Base-by-base conservation (phyloP, 2,888 invertebrate species). In the Ditula angustiorana region DNA sequence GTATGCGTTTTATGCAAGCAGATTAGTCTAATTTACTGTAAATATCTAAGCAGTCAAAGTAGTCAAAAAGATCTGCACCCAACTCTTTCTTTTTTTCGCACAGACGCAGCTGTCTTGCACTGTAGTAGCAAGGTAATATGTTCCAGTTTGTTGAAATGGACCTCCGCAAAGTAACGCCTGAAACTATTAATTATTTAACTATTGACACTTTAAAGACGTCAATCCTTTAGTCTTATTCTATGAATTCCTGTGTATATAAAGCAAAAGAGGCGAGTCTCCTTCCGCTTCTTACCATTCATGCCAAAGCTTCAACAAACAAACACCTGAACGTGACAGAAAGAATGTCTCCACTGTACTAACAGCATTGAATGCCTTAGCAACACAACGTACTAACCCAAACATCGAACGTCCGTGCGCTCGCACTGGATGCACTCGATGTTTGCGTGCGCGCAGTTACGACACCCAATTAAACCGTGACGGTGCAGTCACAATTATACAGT, bases 331-430 rank as follows among this genome's bases (percentile, higher is more conserved):
- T n/a, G 35, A 24, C 28, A 28, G 28, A 16, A 28, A 49, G 16
- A 37, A 37, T 33, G 33, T 33, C 16, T n/a, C n/a, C n/a, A n/a
- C n/a, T 37, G 19, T 19, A 41, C 41, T 4, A 41, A 41, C 11
- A 33, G 33, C 19, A 19, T 19, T 41, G 41, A 49, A 16, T 46
- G 24, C 24, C n/a, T 28, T 28, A 10, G 10, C 16, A 26, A 19
- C 26, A 26, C 47, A 49, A 49, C 7, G 16, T 49, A 28, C 16
- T 16, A 46, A 46, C n/a, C 10, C 16, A 28, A 49, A 49, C 49
- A 49, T 13, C 5, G 11, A n/a, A 7, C 10, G 49, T 8, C 24
- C 8, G 49, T 28, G 1, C 49, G 26, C 28, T 19, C 16, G 49
- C 49, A 49, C 49, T 2, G 49, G 16, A 16, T 28, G 49, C 49